Percentiles rank a stretch among this genome's conserved stretches.
These are phyloP conservation scores for Acronicta aceris DNA, from an alignment of 2,888 invertebrate genomes.

Conservation along the genomic window DNA sequence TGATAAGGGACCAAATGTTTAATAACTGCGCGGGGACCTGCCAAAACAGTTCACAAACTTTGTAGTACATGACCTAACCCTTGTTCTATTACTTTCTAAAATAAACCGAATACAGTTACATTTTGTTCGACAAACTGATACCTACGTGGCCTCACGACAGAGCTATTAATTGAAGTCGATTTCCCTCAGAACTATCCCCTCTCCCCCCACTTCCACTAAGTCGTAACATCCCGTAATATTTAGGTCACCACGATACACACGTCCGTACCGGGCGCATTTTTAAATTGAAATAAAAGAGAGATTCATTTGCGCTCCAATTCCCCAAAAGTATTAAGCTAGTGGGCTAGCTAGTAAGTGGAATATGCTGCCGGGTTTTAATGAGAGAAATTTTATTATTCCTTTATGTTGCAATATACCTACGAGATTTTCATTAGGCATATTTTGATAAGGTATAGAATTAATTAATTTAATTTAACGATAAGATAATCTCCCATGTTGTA, in stretches of 20 bases:
- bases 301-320: constrained; percentile 71
- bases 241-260: constrained; percentile 71
- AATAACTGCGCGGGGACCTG: constrained; percentile 31
- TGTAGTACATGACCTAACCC: constrained; percentile 14
- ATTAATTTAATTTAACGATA: background rate
- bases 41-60: constrained; percentile 36
- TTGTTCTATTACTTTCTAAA: constrained; percentile 14
- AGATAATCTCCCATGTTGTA: constrained; percentile 1
- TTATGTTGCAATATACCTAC: constrained; percentile 15
- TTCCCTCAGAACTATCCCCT: constrained; percentile 48
- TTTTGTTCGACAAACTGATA: constrained; percentile 37
- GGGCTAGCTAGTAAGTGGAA: no score
- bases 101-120: constrained; percentile 29
- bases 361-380: constrained; percentile 53
- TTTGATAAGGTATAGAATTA: constrained; percentile 10
- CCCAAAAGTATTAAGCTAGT: constrained; percentile 53
- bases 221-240: constrained; percentile 67
- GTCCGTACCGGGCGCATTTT: constrained; percentile 68
- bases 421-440: constrained; percentile 21
- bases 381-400: constrained; percentile 58
- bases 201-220: constrained; percentile 46
- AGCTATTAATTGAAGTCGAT: constrained; percentile 58
- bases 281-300: constrained; percentile 71
- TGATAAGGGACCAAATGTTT: constrained; percentile 46
- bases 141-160: constrained; percentile 31